phyloP scores from a whole-genome alignment of 2,888 invertebrate genomes.

The Himalopsyche japonica region DNA sequence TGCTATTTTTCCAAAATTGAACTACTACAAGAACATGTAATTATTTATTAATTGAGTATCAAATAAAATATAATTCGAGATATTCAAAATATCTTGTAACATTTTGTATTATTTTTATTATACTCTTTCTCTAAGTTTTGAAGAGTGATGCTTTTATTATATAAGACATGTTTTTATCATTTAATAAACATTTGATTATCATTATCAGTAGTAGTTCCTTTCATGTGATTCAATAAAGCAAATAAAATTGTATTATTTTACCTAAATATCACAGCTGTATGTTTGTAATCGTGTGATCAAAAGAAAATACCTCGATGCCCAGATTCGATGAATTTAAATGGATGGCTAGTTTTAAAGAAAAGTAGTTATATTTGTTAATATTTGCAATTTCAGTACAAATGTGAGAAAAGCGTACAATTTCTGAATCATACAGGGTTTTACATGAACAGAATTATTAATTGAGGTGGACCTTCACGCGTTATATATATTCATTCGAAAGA shows the following conservation, averaged over 20 bases:
- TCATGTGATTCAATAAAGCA: not conserved
- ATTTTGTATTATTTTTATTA: not conserved
- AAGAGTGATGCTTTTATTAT: not conserved
- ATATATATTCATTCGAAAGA: no score
- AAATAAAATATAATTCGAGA: not conserved
- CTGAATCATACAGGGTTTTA: not conserved
- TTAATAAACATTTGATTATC: not conserved
- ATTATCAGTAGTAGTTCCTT: not conserved
- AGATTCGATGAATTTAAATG: not conserved
- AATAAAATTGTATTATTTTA: not conserved
- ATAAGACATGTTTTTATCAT: not conserved
- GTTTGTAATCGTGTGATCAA: not conserved
- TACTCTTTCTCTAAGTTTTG: not conserved
- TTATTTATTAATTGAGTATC: not conserved
- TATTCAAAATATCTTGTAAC: not conserved
- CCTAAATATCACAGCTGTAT: not conserved
- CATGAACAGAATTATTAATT: no score
- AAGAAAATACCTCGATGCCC: not conserved
- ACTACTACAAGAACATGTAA: no score
- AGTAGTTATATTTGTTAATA: not conserved
- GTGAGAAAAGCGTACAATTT: not conserved
- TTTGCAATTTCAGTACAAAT: not conserved
- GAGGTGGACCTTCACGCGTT: no score
- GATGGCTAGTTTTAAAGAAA: not conserved
- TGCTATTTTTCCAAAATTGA: no score